A percentile compares a stretch with the other conserved stretches of the same genome.
phyloP scores from a whole-genome alignment of 2,113 vertebrate species.

The Peromyscus leucopus region DNA sequence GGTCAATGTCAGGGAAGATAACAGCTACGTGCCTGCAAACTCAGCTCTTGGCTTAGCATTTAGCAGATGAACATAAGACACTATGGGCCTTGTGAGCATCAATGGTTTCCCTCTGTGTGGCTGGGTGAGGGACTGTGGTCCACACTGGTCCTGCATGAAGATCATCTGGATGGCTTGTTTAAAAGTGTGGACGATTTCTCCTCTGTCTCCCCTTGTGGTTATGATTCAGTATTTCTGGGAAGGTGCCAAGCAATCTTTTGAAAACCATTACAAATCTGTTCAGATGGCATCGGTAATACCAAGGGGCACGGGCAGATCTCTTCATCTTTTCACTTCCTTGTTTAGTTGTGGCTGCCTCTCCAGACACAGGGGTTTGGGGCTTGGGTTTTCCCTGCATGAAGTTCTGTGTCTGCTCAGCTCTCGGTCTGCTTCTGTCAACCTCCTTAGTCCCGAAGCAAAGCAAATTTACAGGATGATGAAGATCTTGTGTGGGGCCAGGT shows the following conservation, averaged over 20 bases:
- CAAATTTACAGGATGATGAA: background rate
- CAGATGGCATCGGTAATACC: conserved; percentile 7
- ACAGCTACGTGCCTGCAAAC: background rate
- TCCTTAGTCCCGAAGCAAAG: conserved; percentile 37
- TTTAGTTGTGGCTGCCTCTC: background rate
- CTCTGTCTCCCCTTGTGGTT: conserved; percentile 65
- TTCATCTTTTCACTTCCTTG: background rate
- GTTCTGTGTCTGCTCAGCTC: background rate
- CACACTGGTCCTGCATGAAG: background rate
- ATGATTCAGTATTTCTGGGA: conserved; percentile 63
- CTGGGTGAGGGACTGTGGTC: background rate
- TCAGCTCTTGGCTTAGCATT: background rate
- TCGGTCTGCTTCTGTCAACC: background rate
- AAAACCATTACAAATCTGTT: conserved; percentile 63
- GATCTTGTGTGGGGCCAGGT: background rate
- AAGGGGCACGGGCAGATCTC: background rate
- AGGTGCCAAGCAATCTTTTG: conserved; percentile 55
- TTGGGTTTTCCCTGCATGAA: background rate
- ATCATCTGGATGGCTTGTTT: conserved; percentile 24
- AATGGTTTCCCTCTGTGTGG: background rate
- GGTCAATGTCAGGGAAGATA: conserved; percentile 44
- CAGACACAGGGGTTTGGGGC: background rate
- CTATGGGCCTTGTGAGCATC: background rate
- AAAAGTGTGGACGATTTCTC: conserved; percentile 43
- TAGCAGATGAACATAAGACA: background rate